Base-by-base conservation (phyloP, 2,113 vertebrate genomes). In the Noturus placidus region DNA sequence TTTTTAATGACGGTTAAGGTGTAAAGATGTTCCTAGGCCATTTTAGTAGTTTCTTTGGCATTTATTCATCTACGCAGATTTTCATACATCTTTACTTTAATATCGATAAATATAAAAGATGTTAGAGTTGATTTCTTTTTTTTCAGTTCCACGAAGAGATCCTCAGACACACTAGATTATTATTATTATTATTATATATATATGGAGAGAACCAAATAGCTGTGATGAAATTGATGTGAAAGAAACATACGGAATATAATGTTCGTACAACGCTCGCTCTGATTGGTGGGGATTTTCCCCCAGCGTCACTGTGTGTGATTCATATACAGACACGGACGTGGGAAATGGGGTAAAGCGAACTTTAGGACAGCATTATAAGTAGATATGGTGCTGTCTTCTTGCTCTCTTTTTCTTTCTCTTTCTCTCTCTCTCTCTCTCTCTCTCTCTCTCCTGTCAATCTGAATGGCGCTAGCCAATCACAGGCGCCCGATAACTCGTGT, bases 201-300 rank as follows among this genome's bases (percentile, higher is more conserved):
- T 86, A 87, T 69, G 17, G 10, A n/a, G 52, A 65, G 61, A 74
- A 57, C 65, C 85, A 86, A 61, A 89, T 52, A 87, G 42, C 72
- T 70, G 67, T 89, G 79, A 78, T 87, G 82, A 57, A 63, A 79
- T 82, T 42, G 57, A 56, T 27, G 38, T 70, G n/a, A 80, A 84
- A 80, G 74, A 59, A 74, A 65, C 30, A 57, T 52, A 20, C 11
- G 65, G 52, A 86, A 14, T 35, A 33, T 59, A 42, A 13, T 1
- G 0, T 7, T 11, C 5, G 20, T 30, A 10, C 4, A 79, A 22
- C 1, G n/a, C 30, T 10, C 78, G 30, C 54, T 81, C 54, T 81
- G 78, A 81, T 81, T 81, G 78, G 78, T 56, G 17, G 52, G 22
- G 13, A 57, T 33, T 9, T 11, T 22, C 35, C 20, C 35, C 3